Conservation (phyloP, 2,797 vertebrate species). For the Hafferia zeledoni region DNA sequence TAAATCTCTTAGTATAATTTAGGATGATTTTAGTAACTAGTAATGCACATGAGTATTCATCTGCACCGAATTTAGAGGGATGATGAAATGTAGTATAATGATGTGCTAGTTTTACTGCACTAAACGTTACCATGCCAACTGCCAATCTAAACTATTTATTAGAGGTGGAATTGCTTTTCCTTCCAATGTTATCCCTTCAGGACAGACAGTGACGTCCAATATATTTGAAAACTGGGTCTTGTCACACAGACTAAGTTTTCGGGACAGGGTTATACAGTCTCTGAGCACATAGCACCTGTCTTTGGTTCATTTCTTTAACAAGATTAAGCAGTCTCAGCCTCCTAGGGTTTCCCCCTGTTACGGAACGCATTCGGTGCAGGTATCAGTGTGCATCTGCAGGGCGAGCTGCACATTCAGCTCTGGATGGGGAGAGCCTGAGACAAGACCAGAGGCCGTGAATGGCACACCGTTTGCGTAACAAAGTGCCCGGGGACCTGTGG, state of each 20-base stretch:
- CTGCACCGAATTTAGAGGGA: not conserved
- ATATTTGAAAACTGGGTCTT: not conserved
- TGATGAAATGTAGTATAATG: not conserved
- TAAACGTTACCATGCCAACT: not conserved
- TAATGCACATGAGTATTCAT: not conserved
- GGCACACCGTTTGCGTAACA: rapidly evolving
- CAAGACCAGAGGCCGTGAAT: rapidly evolving
- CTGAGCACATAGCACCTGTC: not conserved
- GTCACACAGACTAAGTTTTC: not conserved
- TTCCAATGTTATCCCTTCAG: not conserved
- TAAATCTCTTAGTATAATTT: not conserved
- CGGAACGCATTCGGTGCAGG: not conserved
- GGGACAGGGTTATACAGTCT: not conserved
- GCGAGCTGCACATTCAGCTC: not conserved
- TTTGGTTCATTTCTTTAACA: not conserved
- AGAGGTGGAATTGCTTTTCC: not conserved
- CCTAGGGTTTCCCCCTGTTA: not conserved
- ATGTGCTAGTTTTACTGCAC: not conserved
- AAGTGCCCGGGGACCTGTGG: not conserved
- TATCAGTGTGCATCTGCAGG: rapidly evolving
- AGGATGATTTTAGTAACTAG: not conserved
- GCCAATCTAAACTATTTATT: not conserved
- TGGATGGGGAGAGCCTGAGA: not conserved
- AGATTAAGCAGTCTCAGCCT: not conserved
- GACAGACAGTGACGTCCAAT: not conserved